Percentiles rank a stretch among this genome's conserved stretches.
Evolutionary conservation across 2,113 vertebrate species (phyloP).

Genomic region (Montifringilla adamsi): DNA sequence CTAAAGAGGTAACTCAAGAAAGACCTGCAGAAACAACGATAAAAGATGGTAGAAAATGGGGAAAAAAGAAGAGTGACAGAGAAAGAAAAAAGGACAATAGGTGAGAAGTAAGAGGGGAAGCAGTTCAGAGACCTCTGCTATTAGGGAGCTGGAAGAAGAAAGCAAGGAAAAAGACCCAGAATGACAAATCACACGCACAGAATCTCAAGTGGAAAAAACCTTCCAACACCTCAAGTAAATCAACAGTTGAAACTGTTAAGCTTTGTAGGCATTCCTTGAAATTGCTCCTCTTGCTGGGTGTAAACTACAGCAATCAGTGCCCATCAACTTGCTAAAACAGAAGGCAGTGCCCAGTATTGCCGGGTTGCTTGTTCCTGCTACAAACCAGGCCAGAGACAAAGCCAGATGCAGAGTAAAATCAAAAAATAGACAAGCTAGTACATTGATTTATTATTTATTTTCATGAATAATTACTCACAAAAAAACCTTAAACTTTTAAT

Average conservation of each 20-base stretch:
- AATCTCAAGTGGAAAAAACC: not conserved
- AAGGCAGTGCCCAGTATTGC: not conserved
- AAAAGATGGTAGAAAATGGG: not conserved
- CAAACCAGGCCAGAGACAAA: not conserved
- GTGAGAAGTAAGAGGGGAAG: not conserved
- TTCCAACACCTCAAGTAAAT: not conserved
- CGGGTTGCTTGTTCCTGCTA: not conserved
- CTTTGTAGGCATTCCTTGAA: not conserved
- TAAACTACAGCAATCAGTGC: not conserved
- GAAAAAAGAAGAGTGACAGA: not conserved
- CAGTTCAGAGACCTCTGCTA: not conserved
- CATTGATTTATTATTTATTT: slow-evolving; percentile 39
- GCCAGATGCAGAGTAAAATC: not conserved
- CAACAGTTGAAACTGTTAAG: not conserved
- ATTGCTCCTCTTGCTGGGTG: not conserved
- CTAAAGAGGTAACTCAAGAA: not conserved
- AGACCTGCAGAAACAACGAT: not conserved
- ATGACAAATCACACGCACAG: not conserved
- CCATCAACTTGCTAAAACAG: not conserved
- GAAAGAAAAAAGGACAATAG: not conserved
- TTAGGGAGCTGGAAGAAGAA: not conserved
- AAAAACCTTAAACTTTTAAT: slow-evolving; percentile 2
- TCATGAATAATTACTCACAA: slow-evolving; percentile 26
- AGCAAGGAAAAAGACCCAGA: not conserved
- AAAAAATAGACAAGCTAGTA: not conserved